phyloP scores from a whole-genome alignment of 2,888 invertebrate species.

The Microplitis deprimator region DNA sequence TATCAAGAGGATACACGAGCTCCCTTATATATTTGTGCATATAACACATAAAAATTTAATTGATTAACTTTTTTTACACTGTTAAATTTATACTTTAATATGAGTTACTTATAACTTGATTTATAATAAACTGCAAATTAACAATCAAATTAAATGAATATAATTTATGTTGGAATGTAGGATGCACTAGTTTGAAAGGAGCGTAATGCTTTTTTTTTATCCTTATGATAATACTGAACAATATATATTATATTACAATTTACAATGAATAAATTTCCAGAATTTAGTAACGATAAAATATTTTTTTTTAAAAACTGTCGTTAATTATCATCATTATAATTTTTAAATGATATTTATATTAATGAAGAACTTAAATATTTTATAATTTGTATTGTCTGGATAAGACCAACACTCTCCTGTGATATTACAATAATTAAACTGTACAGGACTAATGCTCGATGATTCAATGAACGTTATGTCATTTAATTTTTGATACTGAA shows the following conservation, averaged over 20 bases:
- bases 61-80: conserved; percentile 2
- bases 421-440: conserved; percentile 48
- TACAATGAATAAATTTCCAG: conserved; percentile 55
- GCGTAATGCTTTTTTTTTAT: conserved; percentile 52
- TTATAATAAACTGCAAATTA: background rate
- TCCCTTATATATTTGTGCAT: conserved; percentile 36
- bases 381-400: conserved; percentile 46
- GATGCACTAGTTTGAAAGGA: conserved; percentile 58
- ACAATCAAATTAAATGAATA: conserved; percentile 39
- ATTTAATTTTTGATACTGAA: background rate
- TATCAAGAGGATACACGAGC: conserved; percentile 46
- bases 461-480: conserved; percentile 32
- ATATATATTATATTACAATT: conserved; percentile 65
- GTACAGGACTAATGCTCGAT: conserved; percentile 48
- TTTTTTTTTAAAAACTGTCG: conserved; percentile 23
- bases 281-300: conserved; percentile 43
- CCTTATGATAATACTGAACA: conserved; percentile 67
- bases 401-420: conserved; percentile 40
- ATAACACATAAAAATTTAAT: conserved; percentile 6
- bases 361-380: conserved; percentile 45
- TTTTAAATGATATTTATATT: background rate
- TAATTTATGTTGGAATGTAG: conserved; percentile 65
- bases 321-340: conserved; percentile 28
- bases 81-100: background rate
- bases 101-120: background rate